Percentiles rank a stretch among this genome's conserved stretches.
phyloP scores from a whole-genome alignment of 1,140 invertebrate species.

The Zophobas atratus region DNA sequence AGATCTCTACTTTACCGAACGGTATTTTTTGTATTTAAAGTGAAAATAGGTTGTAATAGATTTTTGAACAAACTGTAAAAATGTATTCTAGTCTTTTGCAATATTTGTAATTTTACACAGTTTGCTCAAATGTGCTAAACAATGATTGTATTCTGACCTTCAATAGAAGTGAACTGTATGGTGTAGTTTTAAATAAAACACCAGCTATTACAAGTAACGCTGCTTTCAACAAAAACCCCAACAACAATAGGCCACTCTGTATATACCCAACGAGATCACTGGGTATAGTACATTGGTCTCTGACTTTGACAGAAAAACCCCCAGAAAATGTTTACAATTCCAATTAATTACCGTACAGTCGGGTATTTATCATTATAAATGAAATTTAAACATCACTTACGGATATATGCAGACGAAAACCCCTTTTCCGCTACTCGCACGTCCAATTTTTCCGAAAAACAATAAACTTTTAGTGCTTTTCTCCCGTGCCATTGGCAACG shows the following conservation, averaged over 20 bases:
- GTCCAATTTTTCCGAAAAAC: too few species aligned
- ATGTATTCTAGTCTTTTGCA: slow-evolving; percentile 48
- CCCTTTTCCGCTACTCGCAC: too few species aligned
- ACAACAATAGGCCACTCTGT: not conserved
- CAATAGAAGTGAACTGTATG: slow-evolving; percentile 42
- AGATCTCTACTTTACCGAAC: slow-evolving; percentile 37
- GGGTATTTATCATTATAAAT: too few species aligned
- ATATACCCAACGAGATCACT: slow-evolving; percentile 26
- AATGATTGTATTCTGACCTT: slow-evolving; percentile 28
- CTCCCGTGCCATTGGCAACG: too few species aligned
- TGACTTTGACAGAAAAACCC: too few species aligned
- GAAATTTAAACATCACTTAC: too few species aligned
- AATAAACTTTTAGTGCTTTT: too few species aligned
- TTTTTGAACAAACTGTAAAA: slow-evolving; percentile 49
- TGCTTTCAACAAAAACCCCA: slow-evolving; percentile 44
- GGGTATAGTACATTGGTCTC: too few species aligned
- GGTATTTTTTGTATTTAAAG: slow-evolving; percentile 46
- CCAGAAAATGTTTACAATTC: too few species aligned
- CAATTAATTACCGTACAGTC: too few species aligned
- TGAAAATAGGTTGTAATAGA: slow-evolving; percentile 21
- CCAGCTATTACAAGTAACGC: slow-evolving; percentile 19
- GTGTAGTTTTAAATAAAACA: slow-evolving; percentile 41
- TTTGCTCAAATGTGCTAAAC: slow-evolving; percentile 47
- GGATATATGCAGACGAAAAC: too few species aligned
- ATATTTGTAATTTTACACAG: slow-evolving; percentile 49